Conservation (phyloP, 2,113 vertebrate species). For the Petromus typicus region DNA sequence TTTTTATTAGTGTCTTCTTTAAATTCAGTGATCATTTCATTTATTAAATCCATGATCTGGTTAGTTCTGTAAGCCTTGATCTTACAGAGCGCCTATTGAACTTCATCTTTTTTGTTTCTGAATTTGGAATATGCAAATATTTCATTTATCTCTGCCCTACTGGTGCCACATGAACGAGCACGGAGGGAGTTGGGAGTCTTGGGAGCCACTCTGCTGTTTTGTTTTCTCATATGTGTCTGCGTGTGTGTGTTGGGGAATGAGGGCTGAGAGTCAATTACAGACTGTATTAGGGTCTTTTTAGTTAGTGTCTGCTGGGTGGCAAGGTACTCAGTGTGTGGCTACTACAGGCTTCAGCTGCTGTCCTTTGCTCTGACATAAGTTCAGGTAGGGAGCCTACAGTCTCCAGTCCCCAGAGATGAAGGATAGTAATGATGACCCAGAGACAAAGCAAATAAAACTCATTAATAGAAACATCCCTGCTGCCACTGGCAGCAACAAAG, state of each 20-base stretch:
- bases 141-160: not conserved
- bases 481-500: not conserved
- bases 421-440: not conserved
- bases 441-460: not conserved
- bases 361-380: not conserved
- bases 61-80: not conserved
- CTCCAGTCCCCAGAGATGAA: not conserved
- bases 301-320: not conserved
- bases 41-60: not conserved
- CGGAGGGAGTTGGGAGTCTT: not conserved
- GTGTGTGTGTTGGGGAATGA: not conserved
- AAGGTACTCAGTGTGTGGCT: not conserved
- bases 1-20: not conserved
- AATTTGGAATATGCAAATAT: not conserved
- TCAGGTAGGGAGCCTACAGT: not conserved
- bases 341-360: not conserved
- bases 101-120: not conserved
- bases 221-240: not conserved
- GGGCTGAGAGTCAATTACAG: not conserved
- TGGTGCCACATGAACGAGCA: not conserved
- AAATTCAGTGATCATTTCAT: not conserved
- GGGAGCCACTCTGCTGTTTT: not conserved
- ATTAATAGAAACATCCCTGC: not conserved
- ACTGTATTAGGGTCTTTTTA: not conserved
- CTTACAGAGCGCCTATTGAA: not conserved